A percentile compares a stretch with the other conserved stretches of the same genome.
Evolutionary conservation across 1,140 invertebrate species (phyloP).

Genomic region (Meteorus sp.): DNA sequence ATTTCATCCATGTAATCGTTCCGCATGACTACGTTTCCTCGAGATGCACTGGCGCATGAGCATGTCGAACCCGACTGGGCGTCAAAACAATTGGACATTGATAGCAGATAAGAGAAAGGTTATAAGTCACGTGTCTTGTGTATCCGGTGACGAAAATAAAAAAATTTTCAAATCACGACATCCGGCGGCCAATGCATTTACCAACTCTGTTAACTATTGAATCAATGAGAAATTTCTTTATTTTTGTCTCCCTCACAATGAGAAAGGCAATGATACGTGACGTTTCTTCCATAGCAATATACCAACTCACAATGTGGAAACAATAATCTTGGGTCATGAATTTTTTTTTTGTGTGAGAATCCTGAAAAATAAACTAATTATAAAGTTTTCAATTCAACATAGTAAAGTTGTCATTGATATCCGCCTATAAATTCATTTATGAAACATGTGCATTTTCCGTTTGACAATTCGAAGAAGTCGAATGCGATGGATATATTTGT

Average conservation of each 20-base stretch:
- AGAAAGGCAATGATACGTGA: too few species aligned
- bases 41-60: too few species aligned
- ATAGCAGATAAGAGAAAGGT: neutral
- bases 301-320: too few species aligned
- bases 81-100: neutral
- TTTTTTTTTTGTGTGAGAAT: too few species aligned
- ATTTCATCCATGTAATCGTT: too few species aligned
- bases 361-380: too few species aligned
- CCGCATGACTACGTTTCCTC: too few species aligned
- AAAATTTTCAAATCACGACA: slow-evolving; percentile 23
- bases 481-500: neutral
- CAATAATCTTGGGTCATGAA: too few species aligned
- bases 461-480: neutral
- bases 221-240: slow-evolving; percentile 14
- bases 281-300: too few species aligned
- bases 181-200: slow-evolving; percentile 18
- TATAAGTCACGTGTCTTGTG: slow-evolving; percentile 20
- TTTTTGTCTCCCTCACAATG: slow-evolving; percentile 5
- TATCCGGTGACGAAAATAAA: slow-evolving; percentile 26
- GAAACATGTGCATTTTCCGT: neutral
- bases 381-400: neutral
- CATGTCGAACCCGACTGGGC: neutral
- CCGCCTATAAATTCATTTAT: neutral
- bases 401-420: neutral
- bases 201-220: neutral